Percentiles rank a stretch among this genome's conserved stretches.
Evolutionary conservation across 2,797 vertebrate species (phyloP).

Genomic region (Thripadectes ignobilis): DNA sequence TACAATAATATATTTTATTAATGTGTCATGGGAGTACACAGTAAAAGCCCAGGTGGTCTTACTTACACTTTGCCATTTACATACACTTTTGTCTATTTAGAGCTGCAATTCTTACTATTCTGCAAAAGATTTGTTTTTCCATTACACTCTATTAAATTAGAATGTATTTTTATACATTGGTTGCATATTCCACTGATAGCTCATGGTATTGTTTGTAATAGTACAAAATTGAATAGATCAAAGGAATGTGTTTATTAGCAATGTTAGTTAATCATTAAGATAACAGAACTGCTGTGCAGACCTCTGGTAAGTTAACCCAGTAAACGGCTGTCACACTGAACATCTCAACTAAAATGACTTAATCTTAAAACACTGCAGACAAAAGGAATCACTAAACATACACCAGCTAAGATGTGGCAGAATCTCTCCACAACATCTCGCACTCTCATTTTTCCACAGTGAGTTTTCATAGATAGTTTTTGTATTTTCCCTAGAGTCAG

Average conservation of each 20-base stretch:
- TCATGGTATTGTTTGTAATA: neutral
- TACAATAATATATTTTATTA: constrained; percentile 54
- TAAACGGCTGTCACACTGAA: neutral
- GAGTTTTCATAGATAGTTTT: neutral
- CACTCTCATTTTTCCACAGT: neutral
- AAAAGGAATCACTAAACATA: neutral
- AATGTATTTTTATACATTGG: neutral
- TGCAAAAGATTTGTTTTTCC: neutral
- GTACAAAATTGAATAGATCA: neutral
- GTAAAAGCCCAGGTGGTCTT: neutral
- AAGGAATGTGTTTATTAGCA: neutral
- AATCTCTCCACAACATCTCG: neutral
- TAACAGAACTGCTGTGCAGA: neutral
- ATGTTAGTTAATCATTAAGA: neutral
- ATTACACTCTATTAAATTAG: neutral
- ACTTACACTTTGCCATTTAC: neutral
- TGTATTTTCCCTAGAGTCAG: neutral
- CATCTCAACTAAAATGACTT: neutral
- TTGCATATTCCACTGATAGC: neutral
- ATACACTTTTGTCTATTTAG: neutral
- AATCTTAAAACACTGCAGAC: neutral
- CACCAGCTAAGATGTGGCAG: neutral
- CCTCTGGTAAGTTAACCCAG: neutral
- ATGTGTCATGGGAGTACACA: neutral
- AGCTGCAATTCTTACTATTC: neutral